Conservation (phyloP, 2,888 invertebrate species). For the Ashinkailepas kermadecensis region DNA sequence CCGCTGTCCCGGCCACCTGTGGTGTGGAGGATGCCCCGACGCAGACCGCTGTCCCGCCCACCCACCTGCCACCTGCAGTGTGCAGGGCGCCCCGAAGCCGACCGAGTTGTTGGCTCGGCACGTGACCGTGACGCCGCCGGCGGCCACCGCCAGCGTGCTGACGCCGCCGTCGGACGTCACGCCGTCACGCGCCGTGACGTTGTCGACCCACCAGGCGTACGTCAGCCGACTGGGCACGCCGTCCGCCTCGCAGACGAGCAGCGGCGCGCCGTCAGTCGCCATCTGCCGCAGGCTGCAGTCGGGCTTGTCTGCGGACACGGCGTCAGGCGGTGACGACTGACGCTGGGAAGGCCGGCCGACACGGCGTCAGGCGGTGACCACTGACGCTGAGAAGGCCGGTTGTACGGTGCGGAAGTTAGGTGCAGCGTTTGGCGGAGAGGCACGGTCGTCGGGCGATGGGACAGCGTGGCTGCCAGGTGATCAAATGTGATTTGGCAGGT, state of each 20-base stretch:
- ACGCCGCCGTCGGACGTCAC: slow-evolving; percentile 49
- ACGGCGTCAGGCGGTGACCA: not conserved
- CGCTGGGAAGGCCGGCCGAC: not conserved
- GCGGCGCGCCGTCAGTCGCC: slow-evolving; percentile 63
- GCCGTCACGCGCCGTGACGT: slow-evolving; percentile 68
- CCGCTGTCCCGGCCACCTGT: no score
- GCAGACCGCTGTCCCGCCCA: no score
- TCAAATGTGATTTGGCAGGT: no score
- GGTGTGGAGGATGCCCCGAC: no score
- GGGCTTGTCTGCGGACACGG: slow-evolving; percentile 58
- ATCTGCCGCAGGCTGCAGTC: slow-evolving; percentile 70
- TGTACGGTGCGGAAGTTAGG: no score
- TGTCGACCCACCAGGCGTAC: slow-evolving; percentile 69
- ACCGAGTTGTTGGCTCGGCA: slow-evolving; percentile 79
- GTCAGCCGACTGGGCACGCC: slow-evolving; percentile 70
- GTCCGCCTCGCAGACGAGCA: slow-evolving; percentile 68
- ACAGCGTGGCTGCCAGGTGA: no score
- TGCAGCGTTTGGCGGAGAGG: no score
- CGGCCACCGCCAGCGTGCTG: slow-evolving; percentile 57
- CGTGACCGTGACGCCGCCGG: slow-evolving; percentile 54
- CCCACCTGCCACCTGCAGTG: slow-evolving; percentile 49
- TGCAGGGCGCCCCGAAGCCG: slow-evolving; percentile 54
- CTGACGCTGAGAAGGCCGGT: no score
- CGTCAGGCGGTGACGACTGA: no score
- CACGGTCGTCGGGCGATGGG: no score